Evolutionary conservation across 2,888 invertebrate species (phyloP).

Genomic region (Euplagia quadripunctaria): DNA sequence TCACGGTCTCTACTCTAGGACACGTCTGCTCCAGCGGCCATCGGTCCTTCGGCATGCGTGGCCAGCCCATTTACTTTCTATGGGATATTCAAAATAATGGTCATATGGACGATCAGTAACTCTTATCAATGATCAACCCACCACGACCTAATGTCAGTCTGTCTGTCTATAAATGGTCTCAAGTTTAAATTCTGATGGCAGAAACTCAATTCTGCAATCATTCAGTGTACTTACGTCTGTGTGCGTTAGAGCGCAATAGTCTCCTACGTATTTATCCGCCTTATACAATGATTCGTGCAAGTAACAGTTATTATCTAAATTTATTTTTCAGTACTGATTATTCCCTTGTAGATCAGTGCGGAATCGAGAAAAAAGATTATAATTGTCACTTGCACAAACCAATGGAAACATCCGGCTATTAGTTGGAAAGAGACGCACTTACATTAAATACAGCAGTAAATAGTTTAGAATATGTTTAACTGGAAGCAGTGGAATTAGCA

Average conservation of each 20-base stretch:
- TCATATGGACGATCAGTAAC: background rate
- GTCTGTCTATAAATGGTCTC: background rate
- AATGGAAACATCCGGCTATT: background rate
- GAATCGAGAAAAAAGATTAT: background rate
- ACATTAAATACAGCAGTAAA: background rate
- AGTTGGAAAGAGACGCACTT: background rate
- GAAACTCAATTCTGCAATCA: background rate
- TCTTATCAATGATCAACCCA: background rate
- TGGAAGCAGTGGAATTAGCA: background rate
- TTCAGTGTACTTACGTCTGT: background rate
- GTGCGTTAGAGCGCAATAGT: too few relatives aligned
- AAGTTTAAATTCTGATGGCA: background rate
- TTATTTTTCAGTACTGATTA: background rate
- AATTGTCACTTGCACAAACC: background rate
- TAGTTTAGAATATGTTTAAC: conserved; percentile 1
- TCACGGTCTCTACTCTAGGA: too few relatives aligned
- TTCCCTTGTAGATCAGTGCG: background rate
- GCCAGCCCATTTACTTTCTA: too few relatives aligned
- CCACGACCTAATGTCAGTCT: too few relatives aligned
- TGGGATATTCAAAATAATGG: too few relatives aligned
- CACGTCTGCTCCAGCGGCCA: too few relatives aligned
- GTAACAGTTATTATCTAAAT: background rate
- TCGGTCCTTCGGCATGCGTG: too few relatives aligned
- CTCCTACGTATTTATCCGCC: background rate
- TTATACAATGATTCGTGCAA: background rate